Percentiles rank a stretch among this genome's conserved stretches.
Evolutionary conservation across 2,113 vertebrate genomes (phyloP).

Genomic region (Scomber scombrus): DNA sequence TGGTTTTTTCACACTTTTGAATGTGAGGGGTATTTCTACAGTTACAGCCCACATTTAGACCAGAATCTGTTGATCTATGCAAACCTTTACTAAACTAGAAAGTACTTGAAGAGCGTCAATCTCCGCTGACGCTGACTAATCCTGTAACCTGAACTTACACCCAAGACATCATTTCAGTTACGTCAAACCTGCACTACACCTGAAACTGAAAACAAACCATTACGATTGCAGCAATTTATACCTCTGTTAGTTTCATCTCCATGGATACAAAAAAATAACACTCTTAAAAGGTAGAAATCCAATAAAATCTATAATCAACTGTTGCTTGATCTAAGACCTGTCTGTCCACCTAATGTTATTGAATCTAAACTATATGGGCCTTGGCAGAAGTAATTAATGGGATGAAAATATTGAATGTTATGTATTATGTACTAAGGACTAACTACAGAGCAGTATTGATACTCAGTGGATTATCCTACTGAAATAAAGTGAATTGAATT

Average conservation of each 20-base stretch:
- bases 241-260: neutral
- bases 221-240: neutral
- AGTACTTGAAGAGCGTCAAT: constrained; percentile 41
- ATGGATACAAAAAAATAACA: neutral
- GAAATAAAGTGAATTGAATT: neutral
- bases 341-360: neutral
- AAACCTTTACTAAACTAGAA: constrained; percentile 58
- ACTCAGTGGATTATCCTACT: neutral
- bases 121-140: constrained; percentile 49
- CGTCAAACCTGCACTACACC: constrained; percentile 44
- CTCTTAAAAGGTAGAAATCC: neutral
- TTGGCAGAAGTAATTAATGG: neutral
- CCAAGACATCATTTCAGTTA: constrained; percentile 33
- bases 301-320: constrained; percentile 3
- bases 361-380: neutral
- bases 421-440: neutral
- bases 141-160: constrained; percentile 21
- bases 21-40: constrained; percentile 73
- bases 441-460: neutral
- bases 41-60: constrained; percentile 56
- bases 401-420: neutral
- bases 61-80: constrained; percentile 50
- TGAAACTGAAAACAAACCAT: constrained; percentile 15
- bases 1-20: constrained; percentile 67
- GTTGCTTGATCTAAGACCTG: neutral